Evolutionary conservation across 2,113 vertebrate genomes (phyloP), one percentile per base, ranked within the genome.

Genomic region (Ciconia stormi): DNA sequence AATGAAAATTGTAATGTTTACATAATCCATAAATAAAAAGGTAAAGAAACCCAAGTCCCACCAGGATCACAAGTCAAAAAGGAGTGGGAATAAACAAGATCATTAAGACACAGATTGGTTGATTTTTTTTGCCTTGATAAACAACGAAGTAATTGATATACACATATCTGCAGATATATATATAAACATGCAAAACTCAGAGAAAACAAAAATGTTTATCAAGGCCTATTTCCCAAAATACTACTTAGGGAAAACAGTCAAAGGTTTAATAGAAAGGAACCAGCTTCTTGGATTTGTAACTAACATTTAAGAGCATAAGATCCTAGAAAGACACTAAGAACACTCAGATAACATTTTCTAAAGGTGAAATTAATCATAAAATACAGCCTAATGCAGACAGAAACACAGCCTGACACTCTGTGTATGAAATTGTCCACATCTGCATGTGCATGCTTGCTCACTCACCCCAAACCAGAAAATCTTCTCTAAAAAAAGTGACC

Each of bases 1-100:
- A 96, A 91, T 95, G 85, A 95, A 71, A 93, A 71, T 71, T 62
- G 21, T 85, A 47, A 62, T 69, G n/a, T 87, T 93, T 83, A n/a
- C 19, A n/a, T 79, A 82, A 44, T 36, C 55, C 88, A 77, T 92
- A 90, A 96, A 94, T 95, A 95, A 94, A 95, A 63, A 10, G 63
- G 27, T 58, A 79, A 94, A 94, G 70, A 89, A 71, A 52, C 38
- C 69, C 65, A 72, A 84, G 65, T 79, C 65, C 47, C 69, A 76
- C 13, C 15, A 73, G 70, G 30, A 82, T 89, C n/a, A 55, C 61
- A 95, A 73, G 36, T 91, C 19, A 85, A 76, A 93, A 92, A 94
- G n/a, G 29, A 90, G 15, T 42, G 53, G 17, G 10, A 81, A 73
- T 80, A 93, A 93, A 92, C 53, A 91, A 89, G 42, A 52, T 80